These are phyloP conservation scores for cat (Felis catus) DNA, from an alignment of 2,113 vertebrate genomes.

Conservation along the genomic window F.catus_Fca126_mat1.0 CM031420.1:48172001-48172500, in stretches of 20 bases:
- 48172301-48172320: background rate
- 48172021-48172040: background rate
- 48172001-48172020: background rate
- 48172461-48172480: background rate
- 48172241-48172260: constrained; percentile 22
- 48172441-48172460: background rate
- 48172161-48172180: background rate
- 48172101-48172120: background rate
- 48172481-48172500: background rate
- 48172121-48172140: background rate
- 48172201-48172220: background rate
- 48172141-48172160: constrained; percentile 10
- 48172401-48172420: background rate
- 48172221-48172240: background rate
- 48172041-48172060: background rate
- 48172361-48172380: background rate
- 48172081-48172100: background rate
- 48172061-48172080: background rate
- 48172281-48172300: background rate
- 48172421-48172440: background rate
- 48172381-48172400: background rate
- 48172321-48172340: background rate
- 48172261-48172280: background rate
- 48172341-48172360: background rate
- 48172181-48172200: background rate